These are phyloP conservation scores for Malurus leucopterus DNA, from an alignment of 2,797 vertebrate genomes.

Conservation along the genomic window DNA sequence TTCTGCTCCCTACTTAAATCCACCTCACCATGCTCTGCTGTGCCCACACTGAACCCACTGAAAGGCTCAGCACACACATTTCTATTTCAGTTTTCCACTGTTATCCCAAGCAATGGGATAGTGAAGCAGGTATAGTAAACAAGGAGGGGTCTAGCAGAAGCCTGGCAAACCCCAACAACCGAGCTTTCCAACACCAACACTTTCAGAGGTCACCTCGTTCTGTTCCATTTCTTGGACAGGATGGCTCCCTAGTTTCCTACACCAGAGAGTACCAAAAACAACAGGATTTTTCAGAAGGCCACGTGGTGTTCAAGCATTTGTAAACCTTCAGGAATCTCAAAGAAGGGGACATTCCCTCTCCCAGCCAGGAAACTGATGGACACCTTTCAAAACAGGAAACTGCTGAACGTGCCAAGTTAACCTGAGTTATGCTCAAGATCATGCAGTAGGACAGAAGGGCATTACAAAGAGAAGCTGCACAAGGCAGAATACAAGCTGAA, in stretches of 20 bases:
- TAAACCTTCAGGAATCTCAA: neutral
- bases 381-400: slow-evolving; percentile 41
- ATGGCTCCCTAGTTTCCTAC: neutral
- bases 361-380: neutral
- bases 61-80: neutral
- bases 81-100: neutral
- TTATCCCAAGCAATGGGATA: neutral
- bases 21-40: rapidly evolving
- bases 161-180: neutral
- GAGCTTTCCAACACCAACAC: neutral
- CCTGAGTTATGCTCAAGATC: neutral
- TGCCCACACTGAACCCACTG: neutral
- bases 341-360: neutral
- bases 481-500: neutral
- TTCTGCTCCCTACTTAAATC: neutral
- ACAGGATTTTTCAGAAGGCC: neutral
- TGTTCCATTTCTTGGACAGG: neutral
- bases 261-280: neutral
- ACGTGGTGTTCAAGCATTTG: neutral
- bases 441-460: neutral
- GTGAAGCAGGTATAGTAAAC: neutral
- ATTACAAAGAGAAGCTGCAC: neutral
- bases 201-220: rapidly evolving
- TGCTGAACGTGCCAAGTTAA: neutral
- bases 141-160: neutral